phyloP scores from a whole-genome alignment of 2,888 invertebrate genomes.

The Agrochola lota region DNA sequence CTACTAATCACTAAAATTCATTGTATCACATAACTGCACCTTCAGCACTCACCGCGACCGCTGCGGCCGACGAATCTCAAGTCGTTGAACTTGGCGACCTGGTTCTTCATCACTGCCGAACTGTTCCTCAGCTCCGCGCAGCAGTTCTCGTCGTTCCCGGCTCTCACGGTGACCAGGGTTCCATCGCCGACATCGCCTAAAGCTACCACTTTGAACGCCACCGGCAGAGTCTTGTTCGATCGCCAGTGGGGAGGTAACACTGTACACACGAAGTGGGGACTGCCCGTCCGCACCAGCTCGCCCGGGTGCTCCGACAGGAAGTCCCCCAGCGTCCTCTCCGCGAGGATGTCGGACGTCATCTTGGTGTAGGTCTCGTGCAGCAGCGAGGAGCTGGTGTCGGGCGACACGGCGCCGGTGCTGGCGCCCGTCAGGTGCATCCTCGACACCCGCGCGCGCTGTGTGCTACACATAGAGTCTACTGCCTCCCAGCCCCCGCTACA shows the following conservation, averaged over 20 bases:
- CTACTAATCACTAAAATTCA: conserved; percentile 65
- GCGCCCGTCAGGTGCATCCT: conserved; percentile 90
- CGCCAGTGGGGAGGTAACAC: conserved; percentile 99
- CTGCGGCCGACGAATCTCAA: conserved; percentile 99
- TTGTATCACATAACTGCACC: conserved; percentile 87
- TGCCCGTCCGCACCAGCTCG: conserved; percentile 97
- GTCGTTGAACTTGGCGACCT: conserved; percentile 99
- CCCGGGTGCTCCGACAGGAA: conserved; percentile 97
- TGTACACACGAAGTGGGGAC: conserved; percentile 98
- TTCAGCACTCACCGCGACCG: conserved; percentile 97
- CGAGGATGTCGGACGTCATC: conserved; percentile 97
- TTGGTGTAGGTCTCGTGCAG: conserved; percentile 96
- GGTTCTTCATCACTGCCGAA: conserved; percentile 99
- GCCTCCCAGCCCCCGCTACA: conserved; percentile 77
- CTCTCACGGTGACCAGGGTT: conserved; percentile 98
- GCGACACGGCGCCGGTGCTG: conserved; percentile 91
- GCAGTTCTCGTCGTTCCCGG: conserved; percentile 99
- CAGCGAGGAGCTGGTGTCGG: conserved; percentile 93
- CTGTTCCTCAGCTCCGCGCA: conserved; percentile 98
- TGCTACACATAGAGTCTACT: conserved; percentile 87
- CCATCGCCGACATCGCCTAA: conserved; percentile 98
- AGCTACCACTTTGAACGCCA: conserved; percentile 99
- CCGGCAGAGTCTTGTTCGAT: conserved; percentile 99
- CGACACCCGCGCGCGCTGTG: conserved; percentile 87
- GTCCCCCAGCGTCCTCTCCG: conserved; percentile 96